phyloP scores from a whole-genome alignment of 2,888 invertebrate genomes.

The Synergus gifuensis region DNA sequence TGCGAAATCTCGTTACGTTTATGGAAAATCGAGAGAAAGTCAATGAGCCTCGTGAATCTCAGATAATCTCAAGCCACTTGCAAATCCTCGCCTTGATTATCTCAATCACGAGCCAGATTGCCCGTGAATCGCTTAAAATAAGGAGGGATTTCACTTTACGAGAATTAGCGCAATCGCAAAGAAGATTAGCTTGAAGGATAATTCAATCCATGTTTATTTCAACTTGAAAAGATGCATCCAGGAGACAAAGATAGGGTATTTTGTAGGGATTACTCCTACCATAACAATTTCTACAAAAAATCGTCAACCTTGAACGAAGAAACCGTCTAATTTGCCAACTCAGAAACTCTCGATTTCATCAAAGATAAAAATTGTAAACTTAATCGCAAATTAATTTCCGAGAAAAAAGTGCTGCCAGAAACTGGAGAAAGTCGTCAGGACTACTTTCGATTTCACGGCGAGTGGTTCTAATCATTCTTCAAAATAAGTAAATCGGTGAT shows the following conservation, averaged over 20 bases:
- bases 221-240: conserved; percentile 8
- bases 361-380: background rate
- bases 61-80: background rate
- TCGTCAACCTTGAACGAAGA: background rate
- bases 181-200: conserved; percentile 1
- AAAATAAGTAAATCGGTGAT: background rate
- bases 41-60: conserved; percentile 21
- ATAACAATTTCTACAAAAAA: background rate
- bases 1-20: conserved; percentile 44
- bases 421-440: background rate
- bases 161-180: conserved; percentile 20
- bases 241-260: background rate
- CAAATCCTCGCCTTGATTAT: conserved; percentile 22
- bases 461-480: background rate
- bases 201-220: background rate
- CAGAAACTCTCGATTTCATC: background rate
- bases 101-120: conserved; percentile 21
- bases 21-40: conserved; percentile 43
- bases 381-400: conserved; percentile 41
- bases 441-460: background rate
- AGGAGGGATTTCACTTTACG: conserved; percentile 20
- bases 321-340: background rate
- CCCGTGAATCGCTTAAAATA: conserved; percentile 14
- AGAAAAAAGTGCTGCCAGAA: background rate
- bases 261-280: background rate